Evolutionary conservation across 2,888 invertebrate species (phyloP).

Genomic region (Lacanobia oleracea): DNA sequence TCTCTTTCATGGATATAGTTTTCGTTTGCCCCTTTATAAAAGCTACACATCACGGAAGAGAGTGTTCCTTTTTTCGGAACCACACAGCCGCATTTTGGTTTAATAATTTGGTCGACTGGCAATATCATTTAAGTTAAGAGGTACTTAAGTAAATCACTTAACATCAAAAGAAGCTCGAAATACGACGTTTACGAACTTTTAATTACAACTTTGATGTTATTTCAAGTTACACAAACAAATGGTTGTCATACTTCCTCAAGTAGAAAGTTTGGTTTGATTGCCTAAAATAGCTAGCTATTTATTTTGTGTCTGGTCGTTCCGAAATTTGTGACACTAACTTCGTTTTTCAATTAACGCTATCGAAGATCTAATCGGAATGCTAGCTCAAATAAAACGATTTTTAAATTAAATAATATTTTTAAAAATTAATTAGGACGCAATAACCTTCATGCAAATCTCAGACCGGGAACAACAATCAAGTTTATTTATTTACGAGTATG

Average conservation of each 20-base stretch:
- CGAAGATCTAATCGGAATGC: neutral
- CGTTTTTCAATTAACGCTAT: neutral
- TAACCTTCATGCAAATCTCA: too few relatives aligned
- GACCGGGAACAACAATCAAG: neutral
- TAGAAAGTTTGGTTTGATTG: conserved; percentile 9
- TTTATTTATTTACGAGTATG: neutral
- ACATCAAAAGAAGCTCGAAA: conserved; percentile 47
- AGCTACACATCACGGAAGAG: neutral
- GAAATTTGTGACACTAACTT: neutral
- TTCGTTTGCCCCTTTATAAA: neutral
- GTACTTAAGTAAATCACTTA: conserved; percentile 34
- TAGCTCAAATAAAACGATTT: neutral
- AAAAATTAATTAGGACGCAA: too few relatives aligned
- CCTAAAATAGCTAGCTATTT: conserved; percentile 8
- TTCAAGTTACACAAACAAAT: conserved; percentile 41
- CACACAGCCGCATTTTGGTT: neutral
- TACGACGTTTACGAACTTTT: conserved; percentile 37
- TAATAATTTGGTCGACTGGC: conserved; percentile 10
- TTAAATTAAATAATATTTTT: too few relatives aligned
- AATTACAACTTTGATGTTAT: conserved; percentile 49
- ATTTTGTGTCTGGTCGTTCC: neutral
- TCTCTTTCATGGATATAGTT: neutral
- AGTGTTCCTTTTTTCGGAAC: neutral
- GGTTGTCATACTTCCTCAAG: conserved; percentile 16
- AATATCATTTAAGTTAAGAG: conserved; percentile 34